Evolutionary conservation across 1,140 invertebrate species (phyloP), one percentile per base, ranked within the genome.

Genomic region (Hycleus phaleratus): DNA sequence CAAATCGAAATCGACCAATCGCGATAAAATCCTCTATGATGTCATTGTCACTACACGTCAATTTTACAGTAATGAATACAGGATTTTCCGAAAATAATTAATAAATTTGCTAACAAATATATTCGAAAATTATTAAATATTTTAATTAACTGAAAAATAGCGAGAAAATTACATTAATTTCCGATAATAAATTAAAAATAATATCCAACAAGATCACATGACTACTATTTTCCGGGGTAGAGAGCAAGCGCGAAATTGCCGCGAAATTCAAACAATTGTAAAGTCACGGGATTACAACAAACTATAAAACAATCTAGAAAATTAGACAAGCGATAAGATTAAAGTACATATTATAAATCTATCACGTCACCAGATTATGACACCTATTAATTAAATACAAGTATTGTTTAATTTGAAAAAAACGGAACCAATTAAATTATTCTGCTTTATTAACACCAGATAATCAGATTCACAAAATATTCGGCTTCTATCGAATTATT

Each of bases 1-100:
- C 63, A 61, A 61, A 47, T 59, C 38, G 32, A 25, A 42, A 9
- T 25, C 44, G 4, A 45, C 65, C 61, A 67, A 67, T 67, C 11
- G 40, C 9, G 7, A 32, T 12, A 40, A 50, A 43, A 51, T 49
- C 58, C 50, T 54, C 58, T 26, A 32, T 62, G 57, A 62, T 56
- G 57, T 62, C 60, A 62, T 25, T 58, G 42, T 62, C 42, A 51
- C 49, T 62, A 26, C 26, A 49, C 26, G 46, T 55, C 49, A 40
- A 49, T 42, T 11, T 9, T 38, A 38, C 24, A 26, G 4, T 45
- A 43, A 59, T 59, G 46, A 59, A 47, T 45, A 59, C 46, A 38
- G 46, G 42, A 53, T 42, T 42, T 42, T 42, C 10, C 10, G 4
- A 42, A 4, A 42, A 42, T n/a, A 42, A n/a, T n/a, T 10, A 2